Evolutionary conservation across 1,140 invertebrate species (phyloP), one percentile per base, ranked within the genome.

Genomic region (Frieseomelitta varia): DNA sequence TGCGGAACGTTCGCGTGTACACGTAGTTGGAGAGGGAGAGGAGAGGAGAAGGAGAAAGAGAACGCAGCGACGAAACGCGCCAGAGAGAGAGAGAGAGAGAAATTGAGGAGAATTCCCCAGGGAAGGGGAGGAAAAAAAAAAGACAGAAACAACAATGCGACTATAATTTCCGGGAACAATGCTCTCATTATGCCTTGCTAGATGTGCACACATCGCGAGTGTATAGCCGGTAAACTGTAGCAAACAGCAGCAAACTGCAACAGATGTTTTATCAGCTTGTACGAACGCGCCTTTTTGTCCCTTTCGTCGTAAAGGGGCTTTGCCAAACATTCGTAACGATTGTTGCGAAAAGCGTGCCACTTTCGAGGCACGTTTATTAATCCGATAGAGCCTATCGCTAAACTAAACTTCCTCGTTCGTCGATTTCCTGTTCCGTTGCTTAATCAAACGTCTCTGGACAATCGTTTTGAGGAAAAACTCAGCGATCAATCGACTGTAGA

Each of bases 151-250:
- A 92, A 94, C 94, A 92, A 93, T 94, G 91, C 92, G 89, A 91
- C 92, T 92, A 92, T 93, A 93, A 93, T 93, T 93, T 93, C 92
- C 88, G 92, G 90, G 93, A 94, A 94, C 93, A 93, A 94, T 93
- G 93, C 91, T 93, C 93, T 94, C 93, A 92, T 94, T 94, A 94
- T 93, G 85, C 89, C 63, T 79, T 83, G 88, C 90, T 92, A 90
- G 87, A 88, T 91, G 88, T 92, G 89, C 87, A 87, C 90, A 89
- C 78, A 86, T 86, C 79, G 89, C 63, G 84, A 78, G 65, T 77
- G 53, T 71, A 81, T 86, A 84, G 71, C 82, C 65, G 47, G n/a
- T 30, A 27, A 81, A 81, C 55, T 72, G 78, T 85, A 79, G 84
- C 85, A 78, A 83, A 88, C 88, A 73, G 79, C 85, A 91, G 88